Base-by-base conservation (phyloP, 2,797 vertebrate genomes). In the Myotis vivesi region DNA sequence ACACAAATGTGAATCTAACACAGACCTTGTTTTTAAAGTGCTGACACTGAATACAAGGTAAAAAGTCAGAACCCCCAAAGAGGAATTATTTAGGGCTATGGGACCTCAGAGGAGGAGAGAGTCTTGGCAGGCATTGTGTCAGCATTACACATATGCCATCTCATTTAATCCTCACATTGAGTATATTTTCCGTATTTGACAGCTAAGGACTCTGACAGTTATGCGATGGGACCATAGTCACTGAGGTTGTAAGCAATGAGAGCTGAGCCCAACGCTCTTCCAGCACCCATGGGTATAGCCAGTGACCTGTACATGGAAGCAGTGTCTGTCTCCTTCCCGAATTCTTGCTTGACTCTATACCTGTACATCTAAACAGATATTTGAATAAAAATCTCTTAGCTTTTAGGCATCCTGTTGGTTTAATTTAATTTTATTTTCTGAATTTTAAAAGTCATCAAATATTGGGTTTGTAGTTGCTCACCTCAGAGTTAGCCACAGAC, bases 381-480 rank as follows among this genome's bases (percentile, higher is more conserved):
- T 28, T 28, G 53, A 12, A 64, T 71, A 66, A 83, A 89, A 90
- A 71, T 41, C n/a, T 59, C 13, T 44, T 38, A 6, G 33, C 36
- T 49, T 71, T 59, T 53, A 59, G 71, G 12, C 38, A 80, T 69
- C 30, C 1, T 17, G 9, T 82, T 49, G 2, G 13, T 15, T 80
- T 75, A 59, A 36, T 86, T 75, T 33, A 30, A 23, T 57, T 68
- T 77, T 76, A 28, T 83, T 62, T 89, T 85, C 51, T 44, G 7
- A 80, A 62, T 69, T 89, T 91, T 69, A 69, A 77, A 72, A 88
- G 88, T 82, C 38, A 86, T 36, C 38, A 87, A 68, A 88, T 82
- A n/a, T 9, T 69, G 51, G 6, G 15, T 69, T 92, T 49, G 20
- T 13, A 75, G 36, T 71, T n/a, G 30, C 25, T 46, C 5, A 28